A percentile compares a stretch with the other conserved stretches of the same genome.
Evolutionary conservation across 92 coral and sea anemone genomes (phyloP).

Genomic region (Parazoanthus darwini): DNA sequence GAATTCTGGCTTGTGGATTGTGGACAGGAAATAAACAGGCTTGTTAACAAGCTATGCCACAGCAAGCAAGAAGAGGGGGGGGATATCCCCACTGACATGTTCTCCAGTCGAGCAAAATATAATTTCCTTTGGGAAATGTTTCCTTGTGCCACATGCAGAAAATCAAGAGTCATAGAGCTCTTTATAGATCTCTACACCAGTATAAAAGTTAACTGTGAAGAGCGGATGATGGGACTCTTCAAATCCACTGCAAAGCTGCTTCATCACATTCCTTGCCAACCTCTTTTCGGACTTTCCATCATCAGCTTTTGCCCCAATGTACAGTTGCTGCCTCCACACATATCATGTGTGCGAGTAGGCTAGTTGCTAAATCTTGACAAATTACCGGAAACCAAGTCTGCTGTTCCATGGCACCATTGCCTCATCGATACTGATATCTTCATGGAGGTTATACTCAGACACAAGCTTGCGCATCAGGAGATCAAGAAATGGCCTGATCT

Average conservation of each 20-base stretch:
- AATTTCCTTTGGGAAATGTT: constrained; percentile 6
- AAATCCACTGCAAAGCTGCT: not conserved
- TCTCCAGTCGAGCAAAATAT: not conserved
- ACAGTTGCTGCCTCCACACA: not conserved
- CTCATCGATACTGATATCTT: constrained; percentile 12
- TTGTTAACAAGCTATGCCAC: not conserved
- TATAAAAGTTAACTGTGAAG: constrained; percentile 13
- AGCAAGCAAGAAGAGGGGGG: not conserved
- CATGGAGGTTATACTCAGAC: constrained; percentile 24
- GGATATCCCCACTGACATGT: no score
- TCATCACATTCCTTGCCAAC: not conserved
- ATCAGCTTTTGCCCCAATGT: not conserved
- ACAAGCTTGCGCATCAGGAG: constrained; percentile 21
- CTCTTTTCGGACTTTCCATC: not conserved
- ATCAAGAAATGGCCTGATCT: constrained; percentile 36
- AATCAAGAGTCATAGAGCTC: not conserved
- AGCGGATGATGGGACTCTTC: not conserved
- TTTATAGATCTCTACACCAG: not conserved
- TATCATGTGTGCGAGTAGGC: not conserved
- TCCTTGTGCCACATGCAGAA: not conserved
- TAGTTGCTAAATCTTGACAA: not conserved
- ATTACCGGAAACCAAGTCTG: not conserved
- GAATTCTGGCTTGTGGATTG: not conserved
- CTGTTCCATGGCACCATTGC: not conserved
- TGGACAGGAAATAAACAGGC: not conserved